Evolutionary conservation across 2,113 vertebrate species (phyloP).

Genomic region (Semnornis frantzii): DNA sequence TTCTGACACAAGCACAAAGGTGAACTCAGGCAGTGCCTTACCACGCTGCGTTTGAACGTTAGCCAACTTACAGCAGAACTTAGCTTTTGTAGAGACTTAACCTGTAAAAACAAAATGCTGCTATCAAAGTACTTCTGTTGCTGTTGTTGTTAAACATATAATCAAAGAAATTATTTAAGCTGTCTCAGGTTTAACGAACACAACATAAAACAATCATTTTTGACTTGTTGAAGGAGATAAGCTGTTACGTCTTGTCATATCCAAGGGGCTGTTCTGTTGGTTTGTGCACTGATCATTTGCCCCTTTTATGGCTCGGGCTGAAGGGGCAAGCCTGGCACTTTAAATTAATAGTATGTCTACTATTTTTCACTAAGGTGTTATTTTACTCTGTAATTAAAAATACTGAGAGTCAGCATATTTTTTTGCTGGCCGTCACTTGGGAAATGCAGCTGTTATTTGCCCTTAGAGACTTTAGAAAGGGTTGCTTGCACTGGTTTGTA

Average conservation of each 20-base stretch:
- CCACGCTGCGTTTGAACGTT: slow-evolving; percentile 46
- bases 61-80: slow-evolving; percentile 4
- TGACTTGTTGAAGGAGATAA: neutral
- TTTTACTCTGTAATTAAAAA: slow-evolving; percentile 64
- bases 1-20: slow-evolving; percentile 42
- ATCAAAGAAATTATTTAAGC: neutral
- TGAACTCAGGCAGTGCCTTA: slow-evolving; percentile 65
- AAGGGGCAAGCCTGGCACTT: slow-evolving; percentile 12
- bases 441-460: slow-evolving; percentile 46
- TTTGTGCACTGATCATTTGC: neutral
- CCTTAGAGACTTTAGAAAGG: neutral
- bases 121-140: neutral
- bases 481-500: neutral
- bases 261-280: neutral
- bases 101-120: neutral
- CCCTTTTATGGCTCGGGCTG: neutral
- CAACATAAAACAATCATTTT: neutral
- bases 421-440: slow-evolving; percentile 7
- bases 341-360: slow-evolving; percentile 28
- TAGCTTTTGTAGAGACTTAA: slow-evolving; percentile 28
- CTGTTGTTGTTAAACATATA: neutral
- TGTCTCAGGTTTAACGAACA: neutral
- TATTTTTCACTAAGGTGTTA: slow-evolving; percentile 43
- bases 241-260: neutral
- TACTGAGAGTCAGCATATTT: slow-evolving; percentile 24